Conservation (phyloP, 2,888 invertebrate species). For the Drosophila histrio region DNA sequence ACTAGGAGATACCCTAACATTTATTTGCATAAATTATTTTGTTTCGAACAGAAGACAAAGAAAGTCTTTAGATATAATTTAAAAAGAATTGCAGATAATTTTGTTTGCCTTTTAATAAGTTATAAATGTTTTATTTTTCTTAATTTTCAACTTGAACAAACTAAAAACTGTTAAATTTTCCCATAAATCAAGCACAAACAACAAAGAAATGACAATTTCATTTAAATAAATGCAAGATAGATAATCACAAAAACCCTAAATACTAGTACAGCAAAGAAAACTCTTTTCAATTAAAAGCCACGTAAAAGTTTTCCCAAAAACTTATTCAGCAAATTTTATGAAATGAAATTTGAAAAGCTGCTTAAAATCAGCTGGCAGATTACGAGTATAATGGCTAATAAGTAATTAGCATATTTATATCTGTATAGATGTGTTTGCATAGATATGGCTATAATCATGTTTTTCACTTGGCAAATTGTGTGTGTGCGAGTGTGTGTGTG, state of each 20-base stretch:
- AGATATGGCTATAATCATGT: conserved; percentile 50
- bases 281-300: neutral
- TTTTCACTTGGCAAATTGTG: conserved; percentile 48
- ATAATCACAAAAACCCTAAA: neutral
- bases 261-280: neutral
- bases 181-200: neutral
- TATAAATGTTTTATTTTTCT: too few species aligned
- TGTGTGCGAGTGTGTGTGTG: conserved; percentile 1
- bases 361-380: conserved; percentile 18
- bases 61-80: too few species aligned
- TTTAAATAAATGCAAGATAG: neutral
- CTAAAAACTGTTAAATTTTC: too few species aligned
- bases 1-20: neutral
- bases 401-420: conserved; percentile 44
- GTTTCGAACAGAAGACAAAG: too few species aligned
- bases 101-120: too few species aligned
- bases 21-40: too few species aligned
- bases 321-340: neutral
- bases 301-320: neutral
- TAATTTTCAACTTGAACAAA: too few species aligned
- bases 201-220: too few species aligned
- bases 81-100: too few species aligned
- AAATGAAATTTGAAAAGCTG: conserved; percentile 4
- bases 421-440: conserved; percentile 30
- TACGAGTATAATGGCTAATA: conserved; percentile 31